Evolutionary conservation across 1,140 invertebrate species (phyloP).

Genomic region (Eciton burchellii): DNA sequence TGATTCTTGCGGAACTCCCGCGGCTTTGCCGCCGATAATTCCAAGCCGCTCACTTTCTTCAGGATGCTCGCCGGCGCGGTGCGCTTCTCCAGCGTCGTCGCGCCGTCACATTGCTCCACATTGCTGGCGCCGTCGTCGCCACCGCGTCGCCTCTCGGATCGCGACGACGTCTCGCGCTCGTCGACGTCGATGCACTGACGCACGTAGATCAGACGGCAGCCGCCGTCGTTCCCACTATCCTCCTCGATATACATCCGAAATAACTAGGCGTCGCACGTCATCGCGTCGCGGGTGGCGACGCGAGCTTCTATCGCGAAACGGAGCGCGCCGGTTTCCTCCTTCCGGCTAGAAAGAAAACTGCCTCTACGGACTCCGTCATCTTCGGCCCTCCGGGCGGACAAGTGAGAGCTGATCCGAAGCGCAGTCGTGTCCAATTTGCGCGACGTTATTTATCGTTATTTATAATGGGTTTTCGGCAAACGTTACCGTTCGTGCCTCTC

Average conservation of each 20-base stretch:
- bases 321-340: background rate
- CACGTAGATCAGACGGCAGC: slow-evolving; percentile 82
- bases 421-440: background rate
- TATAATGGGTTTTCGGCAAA: slow-evolving; percentile 31
- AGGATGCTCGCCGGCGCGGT: slow-evolving; percentile 25
- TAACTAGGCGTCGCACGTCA: slow-evolving; percentile 71
- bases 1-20: slow-evolving; percentile 60
- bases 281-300: slow-evolving; percentile 47
- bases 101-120: slow-evolving; percentile 38
- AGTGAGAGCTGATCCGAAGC: background rate
- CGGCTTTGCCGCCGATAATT: slow-evolving; percentile 22
- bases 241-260: slow-evolving; percentile 83
- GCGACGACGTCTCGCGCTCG: slow-evolving; percentile 58
- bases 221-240: slow-evolving; percentile 78
- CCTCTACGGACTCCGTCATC: slow-evolving; percentile 3
- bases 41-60: background rate
- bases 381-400: background rate
- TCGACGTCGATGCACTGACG: slow-evolving; percentile 77
- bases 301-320: slow-evolving; percentile 44
- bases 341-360: background rate
- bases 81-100: slow-evolving; percentile 52
- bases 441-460: slow-evolving; percentile 12
- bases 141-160: slow-evolving; percentile 29
- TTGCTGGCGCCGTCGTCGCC: slow-evolving; percentile 22
- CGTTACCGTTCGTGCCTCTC: background rate